Conservation (phyloP, 2,888 invertebrate genomes). For the Eupelmus urozonus region DNA sequence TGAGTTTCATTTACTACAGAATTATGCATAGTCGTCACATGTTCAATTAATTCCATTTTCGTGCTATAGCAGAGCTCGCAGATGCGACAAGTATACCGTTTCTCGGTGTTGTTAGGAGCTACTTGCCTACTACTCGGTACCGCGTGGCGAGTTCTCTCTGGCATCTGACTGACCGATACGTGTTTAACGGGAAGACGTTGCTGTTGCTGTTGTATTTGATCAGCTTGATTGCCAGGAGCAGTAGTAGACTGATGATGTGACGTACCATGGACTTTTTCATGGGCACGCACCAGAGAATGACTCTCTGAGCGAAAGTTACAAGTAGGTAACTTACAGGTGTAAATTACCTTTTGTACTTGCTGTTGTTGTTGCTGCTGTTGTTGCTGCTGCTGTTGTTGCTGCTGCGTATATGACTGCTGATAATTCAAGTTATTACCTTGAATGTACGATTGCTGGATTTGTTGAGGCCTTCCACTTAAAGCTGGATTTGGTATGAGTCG, state of each 20-base stretch:
- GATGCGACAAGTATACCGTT: conserved; percentile 29
- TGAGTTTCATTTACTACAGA: neutral
- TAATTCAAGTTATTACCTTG: neutral
- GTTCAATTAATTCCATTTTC: conserved; percentile 40
- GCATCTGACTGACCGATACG: conserved; percentile 51
- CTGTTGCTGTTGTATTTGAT: conserved; percentile 9
- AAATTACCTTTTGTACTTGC: conserved; percentile 11
- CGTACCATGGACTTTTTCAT: conserved; percentile 38
- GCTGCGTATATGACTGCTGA: conserved; percentile 3
- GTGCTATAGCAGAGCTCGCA: conserved; percentile 29
- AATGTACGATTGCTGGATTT: no score
- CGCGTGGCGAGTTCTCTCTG: conserved; percentile 47
- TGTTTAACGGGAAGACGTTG: conserved; percentile 33
- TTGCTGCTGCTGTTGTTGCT: conserved; percentile 17
- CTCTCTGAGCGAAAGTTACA: conserved; percentile 38
- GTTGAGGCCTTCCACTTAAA: no score
- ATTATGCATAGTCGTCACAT: conserved; percentile 26
- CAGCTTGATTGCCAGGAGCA: neutral
- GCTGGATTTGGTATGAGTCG: no score
- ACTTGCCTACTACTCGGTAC: conserved; percentile 10
- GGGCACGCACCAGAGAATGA: neutral
- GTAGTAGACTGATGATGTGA: conserved; percentile 3
- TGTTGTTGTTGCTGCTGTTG: conserved; percentile 23
- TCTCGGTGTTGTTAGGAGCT: neutral
- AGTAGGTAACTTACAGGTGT: conserved; percentile 40